A percentile compares a stretch with the other conserved stretches of the same genome.
These are phyloP conservation scores for Rhaphigaster nebulosa DNA, from an alignment of 2,888 invertebrate genomes.

Conservation along the genomic window DNA sequence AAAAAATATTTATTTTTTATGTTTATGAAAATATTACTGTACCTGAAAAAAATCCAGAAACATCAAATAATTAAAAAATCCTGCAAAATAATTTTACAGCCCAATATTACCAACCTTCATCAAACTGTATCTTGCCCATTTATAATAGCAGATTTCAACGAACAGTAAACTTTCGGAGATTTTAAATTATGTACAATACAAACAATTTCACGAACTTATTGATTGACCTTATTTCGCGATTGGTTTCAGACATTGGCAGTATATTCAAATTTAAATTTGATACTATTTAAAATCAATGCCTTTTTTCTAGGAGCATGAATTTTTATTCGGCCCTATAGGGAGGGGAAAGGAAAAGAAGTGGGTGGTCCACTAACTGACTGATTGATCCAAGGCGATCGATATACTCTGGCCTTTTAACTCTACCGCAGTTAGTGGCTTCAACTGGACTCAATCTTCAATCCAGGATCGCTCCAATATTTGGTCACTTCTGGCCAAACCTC, in stretches of 20 bases:
- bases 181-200: neutral
- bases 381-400: conserved; percentile 36
- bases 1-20: too few relatives aligned
- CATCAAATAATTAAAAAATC: too few relatives aligned
- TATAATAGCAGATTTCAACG: too few relatives aligned
- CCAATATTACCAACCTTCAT: too few relatives aligned
- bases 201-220: neutral
- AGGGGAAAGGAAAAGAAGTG: neutral
- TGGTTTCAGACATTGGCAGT: neutral
- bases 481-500: neutral
- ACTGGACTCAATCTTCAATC: conserved; percentile 9
- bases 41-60: too few relatives aligned
- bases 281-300: neutral
- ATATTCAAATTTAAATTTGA: neutral
- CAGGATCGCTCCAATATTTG: neutral
- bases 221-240: neutral
- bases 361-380: conserved; percentile 27
- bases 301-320: neutral
- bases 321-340: neutral
- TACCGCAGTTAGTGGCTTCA: conserved; percentile 29
- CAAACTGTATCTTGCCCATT: too few relatives aligned
- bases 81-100: too few relatives aligned
- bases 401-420: conserved; percentile 20
- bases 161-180: neutral
- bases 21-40: too few relatives aligned